Percentiles rank a stretch among this genome's conserved stretches.
Evolutionary conservation across 2,113 vertebrate genomes (phyloP).

Genomic region (Calidris pugnax): DNA sequence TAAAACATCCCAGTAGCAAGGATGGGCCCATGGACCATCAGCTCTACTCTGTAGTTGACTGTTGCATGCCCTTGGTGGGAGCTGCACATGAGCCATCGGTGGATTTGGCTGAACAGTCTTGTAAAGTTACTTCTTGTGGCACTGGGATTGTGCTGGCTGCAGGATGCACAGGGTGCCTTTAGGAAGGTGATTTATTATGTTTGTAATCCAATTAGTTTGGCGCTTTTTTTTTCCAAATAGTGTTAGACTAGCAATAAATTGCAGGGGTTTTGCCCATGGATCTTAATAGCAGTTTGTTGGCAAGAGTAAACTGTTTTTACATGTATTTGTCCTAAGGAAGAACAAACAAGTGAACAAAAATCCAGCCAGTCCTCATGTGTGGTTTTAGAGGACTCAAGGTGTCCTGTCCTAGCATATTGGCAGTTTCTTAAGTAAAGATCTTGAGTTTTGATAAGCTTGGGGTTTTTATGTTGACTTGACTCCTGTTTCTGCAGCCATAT

Average conservation of each 20-base stretch:
- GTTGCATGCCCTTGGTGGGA: not conserved
- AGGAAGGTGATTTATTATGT: not conserved
- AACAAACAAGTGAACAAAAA: not conserved
- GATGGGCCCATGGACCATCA: not conserved
- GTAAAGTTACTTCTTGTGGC: not conserved
- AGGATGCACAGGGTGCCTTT: not conserved
- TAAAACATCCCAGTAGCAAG: not conserved
- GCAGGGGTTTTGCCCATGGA: not conserved
- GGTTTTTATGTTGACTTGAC: not conserved
- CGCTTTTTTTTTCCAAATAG: not conserved
- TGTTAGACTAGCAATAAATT: not conserved
- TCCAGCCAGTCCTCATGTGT: not conserved
- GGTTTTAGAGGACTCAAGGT: not conserved
- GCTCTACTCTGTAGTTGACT: not conserved
- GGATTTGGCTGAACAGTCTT: not conserved
- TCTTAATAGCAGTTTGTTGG: not conserved
- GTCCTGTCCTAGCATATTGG: not conserved
- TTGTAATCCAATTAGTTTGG: not conserved
- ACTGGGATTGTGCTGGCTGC: not conserved
- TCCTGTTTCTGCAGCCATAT: not conserved
- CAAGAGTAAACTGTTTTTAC: not conserved
- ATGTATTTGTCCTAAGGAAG: not conserved
- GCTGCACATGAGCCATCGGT: accelerated
- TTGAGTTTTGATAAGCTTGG: not conserved
- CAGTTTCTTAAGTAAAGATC: not conserved